Base-by-base conservation (phyloP, 2,113 vertebrate species). In the Phainopepla nitens region DNA sequence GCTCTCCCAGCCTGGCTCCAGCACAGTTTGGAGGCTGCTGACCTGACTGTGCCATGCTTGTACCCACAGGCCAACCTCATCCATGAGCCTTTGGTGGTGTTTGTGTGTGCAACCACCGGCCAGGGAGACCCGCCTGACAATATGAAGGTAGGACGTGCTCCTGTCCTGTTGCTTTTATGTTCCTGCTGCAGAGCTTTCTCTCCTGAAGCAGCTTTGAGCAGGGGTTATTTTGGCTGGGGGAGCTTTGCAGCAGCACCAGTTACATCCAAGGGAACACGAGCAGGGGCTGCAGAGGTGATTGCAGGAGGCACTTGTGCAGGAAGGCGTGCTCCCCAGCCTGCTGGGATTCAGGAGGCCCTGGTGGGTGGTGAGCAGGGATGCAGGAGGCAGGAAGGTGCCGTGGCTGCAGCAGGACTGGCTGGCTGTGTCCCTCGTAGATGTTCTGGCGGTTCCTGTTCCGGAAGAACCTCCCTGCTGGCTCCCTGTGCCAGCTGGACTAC, bases 71-170 rank as follows among this genome's bases (percentile, higher is more conserved):
- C 96, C 23, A 92, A 98, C 90, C 98, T 99, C 94, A 99, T 99
- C 95, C 96, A 98, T 0, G 99, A 99, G 97, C 86, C 97, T 15
- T 82, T 99, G 95, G 99, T 99, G 76, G 95, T 99, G 9, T 99
- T 99, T 97, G 98, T 99, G 57, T 99, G 99, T 76, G 96, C 99
- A 45, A 99, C 99, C 76, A 98, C 99, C 0, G 99, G 99, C 44
- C 99, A 99, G 93, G 99, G 99, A 69, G 99, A 99, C 75, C 98
- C 99, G 9, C 99, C 99, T 3, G 99, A 99, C 97, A 99, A 99
- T 87, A 99, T 99, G 99, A 99, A 98, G 99, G 99, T 99, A 97
- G 70, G 96, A 35, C 1, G 0, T 4, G 14, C 54, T 78, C 31
- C 68, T 27, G 15, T 27, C 69, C 29, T 5, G 7, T 14, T 68